Percentiles rank a stretch among this genome's conserved stretches.
Conservation (phyloP, 2,113 vertebrate species). For the Prionailurus bengalensis region DNA sequence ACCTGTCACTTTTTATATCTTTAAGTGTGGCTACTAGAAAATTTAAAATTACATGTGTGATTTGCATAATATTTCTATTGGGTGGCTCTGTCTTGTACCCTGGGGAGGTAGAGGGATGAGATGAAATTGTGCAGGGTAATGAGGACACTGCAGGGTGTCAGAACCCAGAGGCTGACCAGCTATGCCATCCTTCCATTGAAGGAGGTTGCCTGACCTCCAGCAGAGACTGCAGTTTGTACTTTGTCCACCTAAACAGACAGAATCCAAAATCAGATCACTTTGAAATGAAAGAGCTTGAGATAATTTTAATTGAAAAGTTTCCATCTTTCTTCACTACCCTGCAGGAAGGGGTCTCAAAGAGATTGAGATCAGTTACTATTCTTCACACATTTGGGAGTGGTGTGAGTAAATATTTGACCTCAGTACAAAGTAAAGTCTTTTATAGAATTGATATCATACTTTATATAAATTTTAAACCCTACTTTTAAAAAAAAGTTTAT, state of each 20-base stretch:
- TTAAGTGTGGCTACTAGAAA: slow-evolving; percentile 12
- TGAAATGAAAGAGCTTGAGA: background rate
- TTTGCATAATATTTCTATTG: background rate
- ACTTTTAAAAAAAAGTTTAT: background rate
- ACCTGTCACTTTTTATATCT: background rate
- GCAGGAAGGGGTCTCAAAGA: background rate
- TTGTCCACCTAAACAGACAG: background rate
- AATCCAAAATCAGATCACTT: background rate
- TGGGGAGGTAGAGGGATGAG: background rate
- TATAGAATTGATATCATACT: background rate
- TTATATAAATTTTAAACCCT: background rate
- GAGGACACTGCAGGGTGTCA: background rate
- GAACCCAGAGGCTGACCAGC: background rate
- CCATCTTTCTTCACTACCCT: background rate
- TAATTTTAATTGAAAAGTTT: background rate
- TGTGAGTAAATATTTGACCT: background rate
- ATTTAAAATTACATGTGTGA: background rate
- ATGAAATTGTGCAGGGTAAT: background rate
- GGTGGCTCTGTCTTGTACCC: background rate
- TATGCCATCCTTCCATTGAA: background rate
- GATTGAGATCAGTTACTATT: background rate
- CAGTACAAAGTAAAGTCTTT: background rate
- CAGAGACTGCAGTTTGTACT: background rate
- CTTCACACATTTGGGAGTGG: background rate
- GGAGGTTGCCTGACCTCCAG: background rate